Base-by-base conservation (phyloP, 64 coral and sea anemone species). In the Montipora efflorescens region DNA sequence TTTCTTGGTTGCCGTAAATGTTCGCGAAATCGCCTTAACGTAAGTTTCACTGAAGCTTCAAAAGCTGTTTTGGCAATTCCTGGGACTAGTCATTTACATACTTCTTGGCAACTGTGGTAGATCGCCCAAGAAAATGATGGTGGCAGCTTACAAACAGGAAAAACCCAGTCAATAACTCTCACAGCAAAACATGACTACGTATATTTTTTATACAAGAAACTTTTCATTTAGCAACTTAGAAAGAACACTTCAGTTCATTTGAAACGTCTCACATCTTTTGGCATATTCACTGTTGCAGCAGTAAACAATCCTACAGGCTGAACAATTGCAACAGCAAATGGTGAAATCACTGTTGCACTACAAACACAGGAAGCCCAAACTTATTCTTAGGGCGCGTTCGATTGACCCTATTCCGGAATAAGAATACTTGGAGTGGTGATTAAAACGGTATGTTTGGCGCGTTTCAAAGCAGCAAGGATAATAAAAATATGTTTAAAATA, bases 31-130 rank as follows among this genome's bases (percentile, higher is more conserved):
- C 5, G 61, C 61, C 61, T 66, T 66, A 66, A 66, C 61, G 5
- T 66, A 66, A 66, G 61, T 66, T 66, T 66, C 61, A 66, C 10
- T 11, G 61, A 66, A 66, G 61, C 61, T 18, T 66, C 61, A 66
- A 66, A 66, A 66, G 61, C 61, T 5, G 16, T 66, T 66, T 66
- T 36, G 36, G 36, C 36, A 36, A 36, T 36, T 36, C 36, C 36
- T 66, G 61, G 61, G 61, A 66, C 61, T 66, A 66, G 2, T 66
- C 61, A 66, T 66, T 66, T 66, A 66, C 61, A 66, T 66, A 66
- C 61, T 66, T 66, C 61, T 66, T 66, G 61, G 61, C 61, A 66
- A 66, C 61, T 66, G 61, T 66, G 61, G 61, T 66, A 66, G 61
- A 66, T 66, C 61, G 3, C 61, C 61, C 61, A 11, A 66, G 61